Conservation (phyloP, 2,113 vertebrate genomes). For the Cygnus atratus region DNA sequence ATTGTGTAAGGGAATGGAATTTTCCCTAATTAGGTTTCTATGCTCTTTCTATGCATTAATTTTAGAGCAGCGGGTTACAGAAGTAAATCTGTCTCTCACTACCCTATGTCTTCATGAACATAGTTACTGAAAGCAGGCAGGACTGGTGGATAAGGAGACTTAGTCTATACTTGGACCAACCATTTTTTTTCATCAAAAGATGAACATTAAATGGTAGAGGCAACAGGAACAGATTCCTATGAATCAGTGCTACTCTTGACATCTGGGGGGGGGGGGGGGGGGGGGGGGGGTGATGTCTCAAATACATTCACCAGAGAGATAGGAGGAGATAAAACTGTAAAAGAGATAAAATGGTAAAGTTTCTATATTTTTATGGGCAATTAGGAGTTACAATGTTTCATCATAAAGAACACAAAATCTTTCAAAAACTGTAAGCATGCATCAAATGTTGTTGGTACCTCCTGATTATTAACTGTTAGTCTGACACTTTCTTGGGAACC, state of each 20-base stretch:
- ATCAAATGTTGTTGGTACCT: not conserved
- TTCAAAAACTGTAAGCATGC: not conserved
- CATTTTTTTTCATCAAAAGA: not conserved
- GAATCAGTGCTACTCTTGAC: not conserved
- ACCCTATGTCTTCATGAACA: not conserved
- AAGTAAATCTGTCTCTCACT: not conserved
- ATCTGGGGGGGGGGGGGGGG: not conserved
- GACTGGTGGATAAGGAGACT: not conserved
- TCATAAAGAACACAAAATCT: not conserved
- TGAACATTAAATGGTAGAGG: not conserved
- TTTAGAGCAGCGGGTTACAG: not conserved
- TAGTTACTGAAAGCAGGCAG: not conserved
- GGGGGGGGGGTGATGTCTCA: not conserved
- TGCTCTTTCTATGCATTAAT: not conserved
- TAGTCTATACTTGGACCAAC: not conserved
- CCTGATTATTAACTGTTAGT: not conserved
- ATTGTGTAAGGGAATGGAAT: not conserved
- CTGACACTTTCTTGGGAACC: not conserved
- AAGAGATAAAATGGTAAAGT: not conserved
- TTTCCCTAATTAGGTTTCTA: not conserved
- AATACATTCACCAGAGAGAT: not conserved
- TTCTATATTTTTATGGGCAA: not conserved
- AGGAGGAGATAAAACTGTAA: not conserved
- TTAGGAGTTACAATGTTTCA: not conserved
- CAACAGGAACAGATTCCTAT: not conserved